Evolutionary conservation across 2,113 vertebrate species (phyloP), one percentile per base, ranked within the genome.

Genomic region (Erythrolamprus reginae): DNA sequence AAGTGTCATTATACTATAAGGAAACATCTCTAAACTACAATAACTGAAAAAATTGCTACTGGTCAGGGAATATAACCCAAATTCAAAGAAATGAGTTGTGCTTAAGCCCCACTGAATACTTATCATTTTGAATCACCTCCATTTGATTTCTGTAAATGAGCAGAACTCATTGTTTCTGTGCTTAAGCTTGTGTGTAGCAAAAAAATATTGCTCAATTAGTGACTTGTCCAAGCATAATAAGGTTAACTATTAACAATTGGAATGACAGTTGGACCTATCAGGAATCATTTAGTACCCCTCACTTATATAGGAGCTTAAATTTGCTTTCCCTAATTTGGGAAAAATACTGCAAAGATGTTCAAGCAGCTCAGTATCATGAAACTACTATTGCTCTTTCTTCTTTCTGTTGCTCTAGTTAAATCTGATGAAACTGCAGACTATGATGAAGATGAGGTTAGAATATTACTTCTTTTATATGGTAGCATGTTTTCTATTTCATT

Each of bases 191-290:
- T 26, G 33, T 45, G 87, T 82, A 50, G 85, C 85, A 87, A n/a
- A 50, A 50, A 38, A n/a, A 93, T 93, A 89, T 97, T 98, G 96
- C 97, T 96, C 95, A 97, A 97, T 84, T 77, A 89, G n/a, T 56
- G 88, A 94, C 94, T 92, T 92, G 84, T 95, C 93, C 82, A 89
- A 90, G 90, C 95, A 95, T 91, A 91, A 90, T 89, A 92, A 92
- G 17, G 91, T 97, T 97, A 96, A 97, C 95, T 82, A 96, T 97
- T 97, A 97, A 97, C 97, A 82, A 89, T 77, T 94, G 70, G n/a
- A 86, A 28, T 42, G 92, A 53, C 95, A 33, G 51, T 45, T 94
- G 58, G 17, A 42, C 61, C 93, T 92, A 77, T 88, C 92, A 26
- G 82, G 15, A 21, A 77, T 82, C 86, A 56, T 58, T 70, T 88